Evolutionary conservation across 2,888 invertebrate species (phyloP).

Genomic region (Agrenia bidenticulata): DNA sequence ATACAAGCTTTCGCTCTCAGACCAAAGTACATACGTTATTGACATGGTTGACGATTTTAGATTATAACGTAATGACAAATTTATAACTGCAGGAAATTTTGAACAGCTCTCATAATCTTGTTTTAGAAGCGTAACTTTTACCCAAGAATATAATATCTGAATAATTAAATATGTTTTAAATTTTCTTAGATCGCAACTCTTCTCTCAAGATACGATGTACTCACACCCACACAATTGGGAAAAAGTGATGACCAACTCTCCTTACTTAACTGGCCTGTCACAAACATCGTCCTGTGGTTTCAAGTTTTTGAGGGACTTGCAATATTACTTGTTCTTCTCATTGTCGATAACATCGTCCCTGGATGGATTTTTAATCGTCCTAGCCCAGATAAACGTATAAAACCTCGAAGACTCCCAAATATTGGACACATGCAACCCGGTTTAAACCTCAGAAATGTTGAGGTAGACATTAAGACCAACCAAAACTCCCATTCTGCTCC

Average conservation of each 20-base stretch:
- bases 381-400: constrained; percentile 24
- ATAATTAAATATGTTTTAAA: background rate
- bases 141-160: no score
- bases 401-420: background rate
- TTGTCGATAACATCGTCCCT: constrained; percentile 42
- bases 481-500: background rate
- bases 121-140: no score
- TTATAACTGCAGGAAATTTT: no score
- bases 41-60: no score
- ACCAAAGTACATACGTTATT: no score
- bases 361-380: constrained; percentile 40
- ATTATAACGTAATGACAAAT: no score
- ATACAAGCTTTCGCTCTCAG: no score
- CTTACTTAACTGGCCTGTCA: constrained; percentile 42
- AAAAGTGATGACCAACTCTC: constrained; percentile 21
- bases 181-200: constrained; percentile 35
- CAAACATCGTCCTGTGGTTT: constrained; percentile 42
- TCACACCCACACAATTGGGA: background rate
- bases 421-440: constrained; percentile 25
- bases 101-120: background rate
- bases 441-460: constrained; percentile 35
- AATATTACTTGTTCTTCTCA: constrained; percentile 38
- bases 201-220: constrained; percentile 34
- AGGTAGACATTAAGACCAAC: background rate
- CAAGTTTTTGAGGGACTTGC: constrained; percentile 41